These are phyloP conservation scores for Drosophila mojavensis DNA, from an alignment of 1,140 invertebrate species.

Conservation along the genomic window DNA sequence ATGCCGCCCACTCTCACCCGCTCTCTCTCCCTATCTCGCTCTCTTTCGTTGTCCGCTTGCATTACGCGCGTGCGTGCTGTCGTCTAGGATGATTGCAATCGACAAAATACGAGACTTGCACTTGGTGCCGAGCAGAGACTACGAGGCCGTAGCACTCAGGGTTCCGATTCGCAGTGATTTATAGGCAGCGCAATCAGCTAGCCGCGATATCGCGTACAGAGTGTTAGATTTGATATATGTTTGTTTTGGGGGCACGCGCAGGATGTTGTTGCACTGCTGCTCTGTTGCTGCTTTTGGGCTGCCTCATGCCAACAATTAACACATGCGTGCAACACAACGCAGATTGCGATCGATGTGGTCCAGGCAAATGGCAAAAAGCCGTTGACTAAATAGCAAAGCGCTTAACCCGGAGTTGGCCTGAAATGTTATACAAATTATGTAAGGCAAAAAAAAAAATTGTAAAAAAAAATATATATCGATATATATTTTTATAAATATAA, in stretches of 20 bases:
- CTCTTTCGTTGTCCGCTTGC: constrained; percentile 33
- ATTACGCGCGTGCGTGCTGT: constrained; percentile 78
- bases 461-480: no score
- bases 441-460: not conserved
- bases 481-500: no score
- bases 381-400: constrained; percentile 13
- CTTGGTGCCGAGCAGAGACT: constrained; percentile 27
- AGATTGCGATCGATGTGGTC: constrained; percentile 57
- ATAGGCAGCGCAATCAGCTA: constrained; percentile 74
- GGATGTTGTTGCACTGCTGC: constrained; percentile 57
- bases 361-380: constrained; percentile 15
- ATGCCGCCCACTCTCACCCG: constrained; percentile 17
- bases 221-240: constrained; percentile 80
- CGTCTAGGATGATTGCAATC: constrained; percentile 75
- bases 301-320: constrained; percentile 75
- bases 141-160: constrained; percentile 21
- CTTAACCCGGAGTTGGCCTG: not conserved
- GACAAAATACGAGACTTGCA: constrained; percentile 49
- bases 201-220: constrained; percentile 72
- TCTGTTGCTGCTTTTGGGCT: constrained; percentile 37
- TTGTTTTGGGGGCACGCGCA: constrained; percentile 79
- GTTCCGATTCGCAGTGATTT: constrained; percentile 70
- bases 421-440: not conserved
- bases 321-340: constrained; percentile 71
- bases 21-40: not conserved